Evolutionary conservation across 2,797 vertebrate genomes (phyloP), one percentile per base, ranked within the genome.

Genomic region (Chaenodraco wilsoni): DNA sequence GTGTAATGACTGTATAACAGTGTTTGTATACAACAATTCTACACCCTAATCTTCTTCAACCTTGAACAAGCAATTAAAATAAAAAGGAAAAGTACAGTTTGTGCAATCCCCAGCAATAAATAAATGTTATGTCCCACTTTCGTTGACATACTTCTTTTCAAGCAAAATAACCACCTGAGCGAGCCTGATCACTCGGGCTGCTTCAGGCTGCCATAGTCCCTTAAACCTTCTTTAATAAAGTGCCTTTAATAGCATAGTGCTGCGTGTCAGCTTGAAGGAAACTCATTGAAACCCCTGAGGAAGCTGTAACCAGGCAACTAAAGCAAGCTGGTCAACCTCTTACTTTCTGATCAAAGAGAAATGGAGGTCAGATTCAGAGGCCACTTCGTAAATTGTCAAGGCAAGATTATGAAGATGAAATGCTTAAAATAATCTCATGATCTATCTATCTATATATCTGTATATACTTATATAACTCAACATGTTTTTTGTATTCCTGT

Each of bases 291-390:
- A 80, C 72, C 82, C 73, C 61, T 0, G 43, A 84, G 80, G 70
- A 89, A 76, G 59, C 79, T 77, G 90, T 91, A 89, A 83, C 89
- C 81, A 89, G 79, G 88, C 89, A 91, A 91, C 90, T 62, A 64
- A 74, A 70, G 73, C 63, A 19, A 64, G 41, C 78, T 12, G 60
- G 71, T 69, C 75, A 23, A 15, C 33, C 58, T 33, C 27, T 44
- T 78, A 57, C 70, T 67, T 74, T 70, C 69, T 72, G 52, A 72
- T 87, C 68, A 66, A 65, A 78, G 80, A 70, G 78, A 82, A 83
- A 65, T 58, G 64, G 67, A 73, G 85, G 88, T 87, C 71, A 70
- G 73, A 72, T 1, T 2, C 23, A 64, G 60, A 76, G 79, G 76
- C 64, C 73, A 80, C 3, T 23, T 50, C 67, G 6, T 37, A 68